These are phyloP conservation scores for Reinhardtius hippoglossoides DNA, from an alignment of 2,113 vertebrate genomes.

Conservation along the genomic window DNA sequence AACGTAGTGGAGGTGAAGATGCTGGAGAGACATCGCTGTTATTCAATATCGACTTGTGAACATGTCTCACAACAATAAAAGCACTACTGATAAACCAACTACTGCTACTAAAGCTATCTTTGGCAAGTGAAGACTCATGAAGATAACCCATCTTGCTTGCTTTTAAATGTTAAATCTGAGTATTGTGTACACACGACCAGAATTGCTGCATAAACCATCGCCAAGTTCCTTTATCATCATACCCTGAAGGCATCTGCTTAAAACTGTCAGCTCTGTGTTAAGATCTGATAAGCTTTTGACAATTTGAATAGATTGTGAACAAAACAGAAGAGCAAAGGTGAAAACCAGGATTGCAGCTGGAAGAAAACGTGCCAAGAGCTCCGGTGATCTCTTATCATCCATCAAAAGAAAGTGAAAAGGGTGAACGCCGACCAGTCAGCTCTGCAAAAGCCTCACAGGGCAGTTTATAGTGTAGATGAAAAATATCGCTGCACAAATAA, in stretches of 20 bases:
- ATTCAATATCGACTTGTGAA: not conserved
- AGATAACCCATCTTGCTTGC: not conserved
- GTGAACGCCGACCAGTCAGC: not conserved
- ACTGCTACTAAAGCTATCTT: too few relatives aligned
- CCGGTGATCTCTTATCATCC: not conserved
- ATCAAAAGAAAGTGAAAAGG: constrained; percentile 30
- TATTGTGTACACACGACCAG: not conserved
- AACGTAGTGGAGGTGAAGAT: not conserved
- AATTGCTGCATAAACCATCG: not conserved
- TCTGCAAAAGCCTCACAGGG: not conserved
- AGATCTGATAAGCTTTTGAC: not conserved
- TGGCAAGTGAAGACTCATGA: too few relatives aligned
- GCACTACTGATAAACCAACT: too few relatives aligned
- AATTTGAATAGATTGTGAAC: constrained; percentile 4
- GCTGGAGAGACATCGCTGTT: not conserved
- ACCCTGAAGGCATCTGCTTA: not conserved
- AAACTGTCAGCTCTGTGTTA: not conserved
- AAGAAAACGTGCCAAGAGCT: constrained; percentile 18
- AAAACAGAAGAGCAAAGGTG: constrained; percentile 2
- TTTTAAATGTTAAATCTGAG: not conserved
- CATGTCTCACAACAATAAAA: too few relatives aligned
- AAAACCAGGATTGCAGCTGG: not conserved
- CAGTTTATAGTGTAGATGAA: not conserved
- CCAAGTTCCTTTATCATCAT: not conserved
- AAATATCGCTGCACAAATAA: constrained; percentile 10